These are phyloP conservation scores for Heterodera filipjevi DNA, from an alignment of 2,888 invertebrate genomes.

Conservation along the genomic window DNA sequence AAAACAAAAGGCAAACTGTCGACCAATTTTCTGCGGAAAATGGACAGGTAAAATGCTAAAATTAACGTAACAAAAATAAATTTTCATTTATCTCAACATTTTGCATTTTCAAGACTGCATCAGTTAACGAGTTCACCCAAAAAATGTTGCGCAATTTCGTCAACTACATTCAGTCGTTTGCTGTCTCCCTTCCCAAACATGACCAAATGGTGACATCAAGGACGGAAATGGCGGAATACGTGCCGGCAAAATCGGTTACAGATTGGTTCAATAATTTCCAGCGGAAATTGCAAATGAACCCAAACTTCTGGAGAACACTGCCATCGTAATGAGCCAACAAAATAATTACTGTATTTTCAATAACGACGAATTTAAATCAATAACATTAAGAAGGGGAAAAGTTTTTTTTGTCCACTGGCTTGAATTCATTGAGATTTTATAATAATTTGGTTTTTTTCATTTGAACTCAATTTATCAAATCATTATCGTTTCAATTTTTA, in stretches of 20 bases:
- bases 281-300: slow-evolving; percentile 70
- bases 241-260: slow-evolving; percentile 84
- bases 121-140: slow-evolving; percentile 72
- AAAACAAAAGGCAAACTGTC: not conserved
- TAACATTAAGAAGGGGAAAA: too few relatives aligned
- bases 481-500: not conserved
- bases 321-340: not conserved
- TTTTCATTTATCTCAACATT: too few relatives aligned
- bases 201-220: slow-evolving; percentile 12
- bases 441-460: too few relatives aligned
- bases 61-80: too few relatives aligned
- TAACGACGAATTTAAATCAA: too few relatives aligned
- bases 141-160: slow-evolving; percentile 91
- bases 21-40: not conserved
- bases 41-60: not conserved
- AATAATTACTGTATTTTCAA: not conserved
- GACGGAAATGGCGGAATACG: slow-evolving; percentile 80
- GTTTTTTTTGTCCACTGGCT: too few relatives aligned
- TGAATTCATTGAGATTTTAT: too few relatives aligned
- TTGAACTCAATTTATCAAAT: too few relatives aligned
- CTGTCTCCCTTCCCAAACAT: slow-evolving; percentile 70
- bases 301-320: slow-evolving; percentile 46
- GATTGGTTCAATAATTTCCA: slow-evolving; percentile 93
- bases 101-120: slow-evolving; percentile 39
- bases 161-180: slow-evolving; percentile 89